phyloP scores from a whole-genome alignment of 2,888 invertebrate genomes.

The Ochropleura leucogaster region DNA sequence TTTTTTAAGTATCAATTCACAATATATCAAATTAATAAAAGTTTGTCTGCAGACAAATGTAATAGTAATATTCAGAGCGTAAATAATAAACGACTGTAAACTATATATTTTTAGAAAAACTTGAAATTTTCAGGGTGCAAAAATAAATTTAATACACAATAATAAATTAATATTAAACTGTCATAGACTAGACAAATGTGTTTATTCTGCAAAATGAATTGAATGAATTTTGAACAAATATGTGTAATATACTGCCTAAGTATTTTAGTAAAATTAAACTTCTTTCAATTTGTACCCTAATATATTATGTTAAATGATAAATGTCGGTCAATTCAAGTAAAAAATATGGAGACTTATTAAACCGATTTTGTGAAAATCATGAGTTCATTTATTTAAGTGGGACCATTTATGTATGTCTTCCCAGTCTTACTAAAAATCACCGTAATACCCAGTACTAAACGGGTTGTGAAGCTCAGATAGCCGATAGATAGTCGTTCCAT shows the following conservation, averaged over 20 bases:
- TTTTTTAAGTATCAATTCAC: neutral
- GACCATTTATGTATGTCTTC: too few relatives aligned
- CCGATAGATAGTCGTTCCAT: too few relatives aligned
- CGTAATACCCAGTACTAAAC: too few relatives aligned
- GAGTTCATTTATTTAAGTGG: neutral
- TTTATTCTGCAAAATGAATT: slow-evolving; percentile 24
- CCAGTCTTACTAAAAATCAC: too few relatives aligned
- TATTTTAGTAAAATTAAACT: neutral
- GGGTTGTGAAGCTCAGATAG: too few relatives aligned
- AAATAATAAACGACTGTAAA: slow-evolving; percentile 22
- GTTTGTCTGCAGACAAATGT: neutral
- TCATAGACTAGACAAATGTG: slow-evolving; percentile 26
- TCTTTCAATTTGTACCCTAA: neutral
- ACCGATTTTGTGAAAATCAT: neutral
- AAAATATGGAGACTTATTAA: neutral
- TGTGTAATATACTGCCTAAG: neutral
- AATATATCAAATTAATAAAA: slow-evolving; percentile 29
- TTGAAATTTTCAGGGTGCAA: slow-evolving; percentile 1
- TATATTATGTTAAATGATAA: neutral
- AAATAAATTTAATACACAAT: slow-evolving; percentile 1
- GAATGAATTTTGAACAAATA: neutral
- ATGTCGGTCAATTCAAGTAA: neutral
- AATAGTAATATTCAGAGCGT: neutral
- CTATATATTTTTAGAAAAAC: neutral
- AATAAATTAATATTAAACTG: slow-evolving; percentile 33